Conservation (phyloP, 2,888 invertebrate species). For the Polia nebulosa region DNA sequence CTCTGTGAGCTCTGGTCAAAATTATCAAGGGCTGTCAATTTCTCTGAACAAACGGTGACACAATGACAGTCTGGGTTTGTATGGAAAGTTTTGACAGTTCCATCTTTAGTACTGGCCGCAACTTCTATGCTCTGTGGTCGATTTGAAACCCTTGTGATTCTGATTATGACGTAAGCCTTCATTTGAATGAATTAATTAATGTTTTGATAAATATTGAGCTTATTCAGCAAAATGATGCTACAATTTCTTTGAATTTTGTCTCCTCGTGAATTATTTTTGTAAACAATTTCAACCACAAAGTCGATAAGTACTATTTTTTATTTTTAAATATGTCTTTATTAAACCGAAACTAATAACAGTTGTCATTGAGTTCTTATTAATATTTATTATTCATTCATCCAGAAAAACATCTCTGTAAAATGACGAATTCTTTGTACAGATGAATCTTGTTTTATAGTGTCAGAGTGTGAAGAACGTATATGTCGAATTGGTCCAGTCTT, state of each 20-base stretch:
- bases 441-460: conserved; percentile 23
- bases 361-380: conserved; percentile 45
- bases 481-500: not conserved
- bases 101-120: not conserved
- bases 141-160: conserved; percentile 32
- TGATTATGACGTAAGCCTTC: conserved; percentile 36
- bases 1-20: too few relatives aligned
- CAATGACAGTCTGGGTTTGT: not conserved
- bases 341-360: conserved; percentile 27
- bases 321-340: conserved; percentile 28
- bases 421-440: conserved; percentile 51
- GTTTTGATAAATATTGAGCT: not conserved
- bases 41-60: too few relatives aligned
- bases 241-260: conserved; percentile 20
- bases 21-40: too few relatives aligned
- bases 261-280: conserved; percentile 10
- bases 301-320: conserved; percentile 3
- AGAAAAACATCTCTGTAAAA: conserved; percentile 21
- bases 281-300: conserved; percentile 36
- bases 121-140: not conserved
- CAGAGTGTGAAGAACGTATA: not conserved
- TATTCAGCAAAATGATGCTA: conserved; percentile 1
- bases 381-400: conserved; percentile 50
- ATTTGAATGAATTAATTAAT: conserved; percentile 19
- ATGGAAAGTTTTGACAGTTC: not conserved